Percentiles rank a stretch among this genome's conserved stretches.
phyloP scores from a whole-genome alignment of 2,888 invertebrate genomes.

The Sthenelais limicola region DNA sequence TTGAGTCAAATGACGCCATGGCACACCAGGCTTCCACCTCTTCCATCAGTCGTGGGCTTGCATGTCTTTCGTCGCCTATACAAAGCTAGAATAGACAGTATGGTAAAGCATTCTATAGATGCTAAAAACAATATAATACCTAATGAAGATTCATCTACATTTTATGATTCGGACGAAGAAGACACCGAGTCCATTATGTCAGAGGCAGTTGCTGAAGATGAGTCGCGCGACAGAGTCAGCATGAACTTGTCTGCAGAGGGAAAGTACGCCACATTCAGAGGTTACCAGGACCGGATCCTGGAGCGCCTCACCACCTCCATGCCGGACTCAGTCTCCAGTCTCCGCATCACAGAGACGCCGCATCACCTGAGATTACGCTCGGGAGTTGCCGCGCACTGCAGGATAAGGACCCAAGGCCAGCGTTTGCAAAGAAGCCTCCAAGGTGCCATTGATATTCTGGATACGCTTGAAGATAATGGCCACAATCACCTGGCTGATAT shows the following conservation, averaged over 20 bases:
- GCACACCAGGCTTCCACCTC: slow-evolving; percentile 18
- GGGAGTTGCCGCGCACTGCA: neutral
- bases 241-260: slow-evolving; percentile 33
- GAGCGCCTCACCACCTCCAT: neutral
- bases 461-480: slow-evolving; percentile 20
- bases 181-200: too few relatives aligned
- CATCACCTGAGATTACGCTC: too few relatives aligned
- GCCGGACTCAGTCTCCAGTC: neutral
- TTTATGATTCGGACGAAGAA: too few relatives aligned
- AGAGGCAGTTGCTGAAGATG: too few relatives aligned
- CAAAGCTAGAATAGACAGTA: too few relatives aligned
- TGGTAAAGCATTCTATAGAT: too few relatives aligned
- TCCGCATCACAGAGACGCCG: neutral
- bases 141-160: too few relatives aligned
- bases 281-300: slow-evolving; percentile 25
- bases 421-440: slow-evolving; percentile 12
- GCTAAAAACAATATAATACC: too few relatives aligned
- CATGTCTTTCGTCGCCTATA: slow-evolving; percentile 25
- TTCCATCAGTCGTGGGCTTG: slow-evolving; percentile 12
- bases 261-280: slow-evolving; percentile 14
- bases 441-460: slow-evolving; percentile 7
- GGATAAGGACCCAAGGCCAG: neutral
- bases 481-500: slow-evolving; percentile 16
- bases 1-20: slow-evolving; percentile 9
- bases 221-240: slow-evolving; percentile 32